Conservation (phyloP, 2,113 vertebrate species). For the Ailurus styani region DNA sequence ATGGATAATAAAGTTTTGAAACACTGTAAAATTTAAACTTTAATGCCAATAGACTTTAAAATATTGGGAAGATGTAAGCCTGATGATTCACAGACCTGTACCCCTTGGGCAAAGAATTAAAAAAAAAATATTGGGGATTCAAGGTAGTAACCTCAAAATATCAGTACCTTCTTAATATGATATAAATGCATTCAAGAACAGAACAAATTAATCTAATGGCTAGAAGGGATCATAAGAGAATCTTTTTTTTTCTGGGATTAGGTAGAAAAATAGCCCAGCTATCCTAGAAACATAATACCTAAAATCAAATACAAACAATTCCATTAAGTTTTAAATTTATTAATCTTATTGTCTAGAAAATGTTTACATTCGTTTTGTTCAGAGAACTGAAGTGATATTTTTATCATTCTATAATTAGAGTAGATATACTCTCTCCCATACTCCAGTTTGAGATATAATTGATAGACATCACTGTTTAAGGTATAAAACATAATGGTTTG, state of each 20-base stretch:
- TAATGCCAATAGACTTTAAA: not conserved
- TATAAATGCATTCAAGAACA: not conserved
- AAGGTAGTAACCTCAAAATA: not conserved
- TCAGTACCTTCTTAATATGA: not conserved
- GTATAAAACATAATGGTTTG: not conserved
- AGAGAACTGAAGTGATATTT: not conserved
- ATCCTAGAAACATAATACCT: not conserved
- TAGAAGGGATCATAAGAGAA: not conserved
- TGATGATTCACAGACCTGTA: too few species aligned
- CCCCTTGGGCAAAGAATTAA: too few species aligned
- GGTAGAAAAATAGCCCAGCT: not conserved
- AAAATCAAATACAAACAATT: not conserved
- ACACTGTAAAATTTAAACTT: not conserved
- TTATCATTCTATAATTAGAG: not conserved
- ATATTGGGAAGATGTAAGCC: too few species aligned
- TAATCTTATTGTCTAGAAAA: not conserved
- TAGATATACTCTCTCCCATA: not conserved
- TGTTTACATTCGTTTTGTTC: not conserved
- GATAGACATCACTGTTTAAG: not conserved
- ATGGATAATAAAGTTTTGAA: not conserved
- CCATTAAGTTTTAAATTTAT: not conserved
- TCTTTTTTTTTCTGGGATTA: not conserved
- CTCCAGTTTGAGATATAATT: not conserved
- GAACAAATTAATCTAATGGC: not conserved
- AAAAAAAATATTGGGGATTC: not conserved